Evolutionary conservation across 2,797 vertebrate species (phyloP), one percentile per base, ranked within the genome.

Genomic region (Poeciliopsis infans): DNA sequence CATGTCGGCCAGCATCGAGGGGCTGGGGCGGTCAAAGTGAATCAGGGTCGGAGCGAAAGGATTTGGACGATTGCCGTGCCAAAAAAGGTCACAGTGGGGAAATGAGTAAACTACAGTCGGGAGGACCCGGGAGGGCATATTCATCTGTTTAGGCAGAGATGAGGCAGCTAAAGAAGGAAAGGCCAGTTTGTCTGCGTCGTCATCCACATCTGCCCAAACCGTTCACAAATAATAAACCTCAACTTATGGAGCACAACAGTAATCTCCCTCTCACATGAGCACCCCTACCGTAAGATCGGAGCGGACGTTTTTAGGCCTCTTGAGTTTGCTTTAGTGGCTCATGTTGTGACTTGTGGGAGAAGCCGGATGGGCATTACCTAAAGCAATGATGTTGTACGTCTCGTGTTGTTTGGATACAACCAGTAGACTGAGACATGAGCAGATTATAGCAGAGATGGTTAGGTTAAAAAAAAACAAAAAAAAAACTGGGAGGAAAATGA

Each of bases 11-110:
- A 80, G 85, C 79, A 81, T 86, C 47, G 8, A 72, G 84, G 81
- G 78, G 74, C 55, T 73, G 1, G 2, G 79, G 75, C 77, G 82
- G 86, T 83, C 75, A 31, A 61, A 72, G 83, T 57, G 87, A 87
- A 88, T 88, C 88, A 83, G 81, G 85, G 82, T 89, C 90, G 78
- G 81, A 88, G 80, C 71, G 8, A 3, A 10, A 83, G 82, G 87
- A 89, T 92, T 91, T 77, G 73, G 43, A 70, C 83, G 84, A 91
- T 90, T 88, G 83, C 82, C 12, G 18, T 82, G 87, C 89, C 85
- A 81, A 80, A 45, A 89, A 84, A 81, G 80, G 89, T 84, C 83
- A 59, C 71, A 41, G n/a, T 13, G 75, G 51, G 75, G 74, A 11
- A 53, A 43, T 43, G 55, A 74, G 64, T 31, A 57, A 76, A 76